A percentile compares a stretch with the other conserved stretches of the same genome.
phyloP scores from a whole-genome alignment of 2,888 invertebrate genomes.

The Plagiodera versicolora region DNA sequence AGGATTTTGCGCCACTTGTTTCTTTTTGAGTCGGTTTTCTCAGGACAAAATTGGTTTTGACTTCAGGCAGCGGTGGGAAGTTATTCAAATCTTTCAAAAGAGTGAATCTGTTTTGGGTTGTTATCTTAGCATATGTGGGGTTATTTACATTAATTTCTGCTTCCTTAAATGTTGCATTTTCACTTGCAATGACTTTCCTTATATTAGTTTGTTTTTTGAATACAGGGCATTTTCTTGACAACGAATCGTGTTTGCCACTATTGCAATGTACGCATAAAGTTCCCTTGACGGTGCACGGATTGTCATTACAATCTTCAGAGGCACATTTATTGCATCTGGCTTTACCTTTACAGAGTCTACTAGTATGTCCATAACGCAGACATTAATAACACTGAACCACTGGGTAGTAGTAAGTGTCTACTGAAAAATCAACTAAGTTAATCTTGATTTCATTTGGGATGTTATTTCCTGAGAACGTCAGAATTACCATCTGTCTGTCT shows the following conservation, averaged over 20 bases:
- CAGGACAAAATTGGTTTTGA: too few species aligned
- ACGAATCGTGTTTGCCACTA: background rate
- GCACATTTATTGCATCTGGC: slow-evolving; percentile 5
- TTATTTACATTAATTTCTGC: background rate
- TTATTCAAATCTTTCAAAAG: background rate
- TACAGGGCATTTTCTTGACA: background rate
- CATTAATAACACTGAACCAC: slow-evolving; percentile 2
- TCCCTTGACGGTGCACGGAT: background rate
- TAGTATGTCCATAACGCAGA: slow-evolving; percentile 1
- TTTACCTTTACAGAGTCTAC: background rate
- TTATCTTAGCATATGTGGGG: slow-evolving; percentile 4
- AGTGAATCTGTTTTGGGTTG: background rate
- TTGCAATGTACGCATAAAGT: slow-evolving; percentile 3
- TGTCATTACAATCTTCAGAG: background rate
- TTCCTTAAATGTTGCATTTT: background rate
- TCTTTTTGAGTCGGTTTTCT: too few species aligned
- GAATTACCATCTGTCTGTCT: background rate
- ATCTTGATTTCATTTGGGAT: background rate
- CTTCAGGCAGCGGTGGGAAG: background rate
- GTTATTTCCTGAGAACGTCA: background rate
- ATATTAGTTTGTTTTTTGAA: background rate
- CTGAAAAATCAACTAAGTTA: background rate
- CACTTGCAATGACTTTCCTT: background rate
- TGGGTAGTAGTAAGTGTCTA: slow-evolving; percentile 4
- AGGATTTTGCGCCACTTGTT: too few species aligned